A percentile compares a stretch with the other conserved stretches of the same genome.
phyloP scores from a whole-genome alignment of 1,140 invertebrate species.

The Diprion similis region DNA sequence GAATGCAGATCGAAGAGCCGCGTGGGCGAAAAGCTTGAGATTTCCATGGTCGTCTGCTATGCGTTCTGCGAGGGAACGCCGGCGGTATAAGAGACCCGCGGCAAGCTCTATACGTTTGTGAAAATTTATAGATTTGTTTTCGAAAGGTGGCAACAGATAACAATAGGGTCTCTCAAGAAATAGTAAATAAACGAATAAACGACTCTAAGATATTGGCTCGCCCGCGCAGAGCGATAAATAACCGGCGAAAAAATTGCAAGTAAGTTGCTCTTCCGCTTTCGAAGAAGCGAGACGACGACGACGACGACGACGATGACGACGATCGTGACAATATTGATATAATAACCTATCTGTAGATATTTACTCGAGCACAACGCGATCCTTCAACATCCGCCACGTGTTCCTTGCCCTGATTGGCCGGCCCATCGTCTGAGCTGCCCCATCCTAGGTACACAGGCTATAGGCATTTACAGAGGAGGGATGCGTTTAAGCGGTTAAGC shows the following conservation, averaged over 20 bases:
- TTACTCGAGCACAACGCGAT: no score
- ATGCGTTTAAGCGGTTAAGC: no score
- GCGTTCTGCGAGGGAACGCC: background rate
- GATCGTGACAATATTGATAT: no score
- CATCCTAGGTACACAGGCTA: no score
- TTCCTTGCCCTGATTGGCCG: no score
- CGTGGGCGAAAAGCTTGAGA: background rate
- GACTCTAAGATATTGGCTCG: constrained; percentile 11
- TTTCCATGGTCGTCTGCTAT: background rate
- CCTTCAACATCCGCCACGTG: no score
- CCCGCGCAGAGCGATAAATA: background rate
- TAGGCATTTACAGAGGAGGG: no score
- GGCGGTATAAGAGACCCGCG: background rate
- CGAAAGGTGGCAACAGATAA: constrained; percentile 16
- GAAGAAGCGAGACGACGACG: no score
- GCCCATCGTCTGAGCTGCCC: no score
- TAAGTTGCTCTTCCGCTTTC: background rate
- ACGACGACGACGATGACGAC: no score
- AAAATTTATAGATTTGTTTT: constrained; percentile 17
- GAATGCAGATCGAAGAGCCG: no score
- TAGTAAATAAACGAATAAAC: constrained; percentile 17
- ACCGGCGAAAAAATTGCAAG: background rate
- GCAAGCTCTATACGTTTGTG: background rate
- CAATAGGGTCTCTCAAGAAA: constrained; percentile 12
- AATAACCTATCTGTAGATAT: no score